Conservation (phyloP, 2,113 vertebrate species). For the Felis chaus region DNA sequence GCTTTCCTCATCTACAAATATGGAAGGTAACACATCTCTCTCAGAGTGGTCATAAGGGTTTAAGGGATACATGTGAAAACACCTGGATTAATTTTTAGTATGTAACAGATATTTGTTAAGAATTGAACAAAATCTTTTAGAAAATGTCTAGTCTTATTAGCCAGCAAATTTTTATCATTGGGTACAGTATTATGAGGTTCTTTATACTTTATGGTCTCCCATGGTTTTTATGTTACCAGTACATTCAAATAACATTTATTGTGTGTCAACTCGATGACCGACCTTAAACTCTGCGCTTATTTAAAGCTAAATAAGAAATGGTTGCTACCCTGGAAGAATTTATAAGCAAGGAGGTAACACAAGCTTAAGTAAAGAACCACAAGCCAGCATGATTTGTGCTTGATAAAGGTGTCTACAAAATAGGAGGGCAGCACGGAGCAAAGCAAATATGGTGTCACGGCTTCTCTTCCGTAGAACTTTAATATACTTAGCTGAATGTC, state of each 20-base stretch:
- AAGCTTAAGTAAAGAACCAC: background rate
- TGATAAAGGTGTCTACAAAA: background rate
- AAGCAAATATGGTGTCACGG: background rate
- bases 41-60: background rate
- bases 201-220: background rate
- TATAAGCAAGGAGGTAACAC: background rate
- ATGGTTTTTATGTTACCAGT: background rate
- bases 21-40: background rate
- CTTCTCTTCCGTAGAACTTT: background rate
- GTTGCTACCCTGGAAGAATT: background rate
- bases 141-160: background rate
- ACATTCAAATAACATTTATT: background rate
- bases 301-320: background rate
- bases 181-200: background rate
- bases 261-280: background rate
- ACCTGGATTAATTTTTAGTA: background rate
- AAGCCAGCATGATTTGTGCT: background rate
- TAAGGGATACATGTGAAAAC: background rate
- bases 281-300: background rate
- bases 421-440: background rate
- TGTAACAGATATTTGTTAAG: background rate
- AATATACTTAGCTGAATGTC: background rate
- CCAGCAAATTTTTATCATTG: constrained; percentile 19
- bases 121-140: background rate
- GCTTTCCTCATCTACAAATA: background rate